Base-by-base conservation (phyloP, 2,113 vertebrate species). In the Mustela nigripes region DNA sequence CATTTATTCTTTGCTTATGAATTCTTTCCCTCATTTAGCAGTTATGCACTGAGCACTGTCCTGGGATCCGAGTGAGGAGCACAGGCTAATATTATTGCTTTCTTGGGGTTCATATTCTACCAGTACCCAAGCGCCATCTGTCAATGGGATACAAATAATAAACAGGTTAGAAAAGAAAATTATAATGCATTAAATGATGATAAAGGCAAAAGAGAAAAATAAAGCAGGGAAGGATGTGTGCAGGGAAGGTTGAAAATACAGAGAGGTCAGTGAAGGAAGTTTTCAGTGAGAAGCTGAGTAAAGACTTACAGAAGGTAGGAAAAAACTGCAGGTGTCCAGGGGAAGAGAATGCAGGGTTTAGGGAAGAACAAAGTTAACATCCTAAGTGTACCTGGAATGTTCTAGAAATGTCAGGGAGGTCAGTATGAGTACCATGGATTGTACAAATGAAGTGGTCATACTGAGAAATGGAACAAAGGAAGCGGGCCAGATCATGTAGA, bases 1-100 rank as follows among this genome's bases (percentile, higher is more conserved):
- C 19, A 45, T 58, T 73, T 88, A 21, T 74, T 91, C 24, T 73
- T 78, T 74, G 31, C 71, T 53, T 84, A 65, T 24, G n/a, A 78
- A 67, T 85, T 90, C 39, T 92, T 60, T 74, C 36, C 36, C 14
- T 79, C 53, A 24, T 69, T 80, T 63, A 79, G 28, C 26, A 65
- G 0, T 62, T 80, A 56, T 26, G 3, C 56, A 16, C 45, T 78
- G 15, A 85, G 11, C 22, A 73, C 48, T 80, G 11, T 83, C 80
- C 63, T 93, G 56, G 89, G n/a, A 33, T 88, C 26, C 74, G 88
- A 91, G 50, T 76, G 67, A 92, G 81, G 33, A 89, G 81, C 31
- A n/a, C 11, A 58, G 62, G 48, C 42, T 91, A 31, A 80, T 79
- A 26, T 45, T 28, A 74, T 83, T 42, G 19, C 7, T 18, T 87